Evolutionary conservation across 2,888 invertebrate genomes (phyloP).

Genomic region (Buathra laborator): DNA sequence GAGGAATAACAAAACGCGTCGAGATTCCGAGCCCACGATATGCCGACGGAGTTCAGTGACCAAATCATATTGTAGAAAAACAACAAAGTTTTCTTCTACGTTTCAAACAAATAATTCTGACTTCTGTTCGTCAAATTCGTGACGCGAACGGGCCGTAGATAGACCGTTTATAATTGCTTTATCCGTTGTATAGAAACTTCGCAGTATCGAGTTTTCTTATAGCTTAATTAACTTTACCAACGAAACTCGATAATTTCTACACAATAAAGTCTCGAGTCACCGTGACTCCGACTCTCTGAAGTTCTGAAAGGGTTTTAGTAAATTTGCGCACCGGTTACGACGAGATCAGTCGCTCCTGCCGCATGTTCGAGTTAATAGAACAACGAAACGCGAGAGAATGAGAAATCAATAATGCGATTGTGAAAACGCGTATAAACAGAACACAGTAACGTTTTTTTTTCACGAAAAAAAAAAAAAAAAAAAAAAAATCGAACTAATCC

Average conservation of each 20-base stretch:
- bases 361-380: conserved; percentile 10
- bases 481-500: background rate
- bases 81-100: background rate
- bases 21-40: conserved; percentile 35
- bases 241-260: background rate
- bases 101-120: conserved; percentile 31
- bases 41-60: conserved; percentile 38
- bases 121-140: conserved; percentile 11
- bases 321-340: background rate
- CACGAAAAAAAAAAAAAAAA: conserved; percentile 13
- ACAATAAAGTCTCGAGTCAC: background rate
- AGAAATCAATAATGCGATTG: conserved; percentile 10
- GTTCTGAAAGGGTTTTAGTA: conserved; percentile 7
- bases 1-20: conserved; percentile 29
- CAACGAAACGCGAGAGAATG: background rate
- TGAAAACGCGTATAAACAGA: background rate
- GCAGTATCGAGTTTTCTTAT: background rate
- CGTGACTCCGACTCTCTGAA: background rate
- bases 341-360: conserved; percentile 52
- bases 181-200: conserved; percentile 7
- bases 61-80: conserved; percentile 5
- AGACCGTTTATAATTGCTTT: conserved; percentile 14
- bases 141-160: background rate
- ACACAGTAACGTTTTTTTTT: background rate
- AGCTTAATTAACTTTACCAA: background rate